Base-by-base conservation (phyloP, 2,888 invertebrate genomes). In the Andrena bucephala region DNA sequence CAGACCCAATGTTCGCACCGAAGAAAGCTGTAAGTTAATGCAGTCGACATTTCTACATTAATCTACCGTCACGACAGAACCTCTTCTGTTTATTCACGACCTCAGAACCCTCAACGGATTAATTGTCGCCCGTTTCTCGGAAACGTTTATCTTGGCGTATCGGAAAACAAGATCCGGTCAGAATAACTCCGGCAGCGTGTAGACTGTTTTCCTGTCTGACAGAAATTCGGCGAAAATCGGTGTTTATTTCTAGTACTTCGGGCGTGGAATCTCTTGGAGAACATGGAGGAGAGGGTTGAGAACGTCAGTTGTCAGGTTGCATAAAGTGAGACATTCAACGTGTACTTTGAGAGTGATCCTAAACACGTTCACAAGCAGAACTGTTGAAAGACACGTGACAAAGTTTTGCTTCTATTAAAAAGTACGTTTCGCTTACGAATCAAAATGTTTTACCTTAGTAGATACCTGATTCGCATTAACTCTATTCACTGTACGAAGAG, bases 231-330 rank as follows among this genome's bases (percentile, higher is more conserved):
- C 68, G 68, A 75, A 68, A 27, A 52, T 67, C 60, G 13, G 52
- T 36, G 68, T 75, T 75, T 75, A 68, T 75, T 75, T 75, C 62
- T 31, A 68, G 67, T n/a, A 50, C 73, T 33, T 31, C 27, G 65
- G 20, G 27, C 3, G 33, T 27, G 75, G 50, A 62, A 60, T 52
- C 48, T 24, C 36, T 62, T 29, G 48, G 29, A 16, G 42, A 42
- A 27, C 27, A 16, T 13, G 8, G n/a, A n/a, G 2, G 10, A 62
- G 7, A 24, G 48, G 67, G 31, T 60, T 33, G 24, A 50, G 48
- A 67, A 20, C 29, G 27, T 65, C 29, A 71, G 50, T 52, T 48
- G 24, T 6, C 33, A 3, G 24, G 31, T 31, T 36, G 42, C 7
- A 16, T 57, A 2, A 20, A 42, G 42, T 60, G 29, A 48, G 60